Evolutionary conservation across 2,113 vertebrate species (phyloP), one percentile per base, ranked within the genome.

Genomic region (Laticauda colubrina): DNA sequence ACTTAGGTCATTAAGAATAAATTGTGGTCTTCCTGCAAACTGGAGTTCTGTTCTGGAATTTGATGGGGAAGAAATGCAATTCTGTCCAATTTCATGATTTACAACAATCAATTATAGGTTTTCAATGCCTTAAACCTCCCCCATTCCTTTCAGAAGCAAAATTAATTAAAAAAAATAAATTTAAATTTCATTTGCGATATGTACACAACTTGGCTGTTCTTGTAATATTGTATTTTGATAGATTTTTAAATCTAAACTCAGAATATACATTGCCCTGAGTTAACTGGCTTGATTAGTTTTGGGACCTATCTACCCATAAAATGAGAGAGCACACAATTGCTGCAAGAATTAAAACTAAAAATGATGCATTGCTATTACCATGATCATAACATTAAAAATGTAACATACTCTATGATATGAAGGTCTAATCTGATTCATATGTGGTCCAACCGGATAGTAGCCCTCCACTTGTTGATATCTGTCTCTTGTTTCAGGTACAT

Each of bases 401-500:
- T 21, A 81, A 43, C 98, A 92, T 97, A 99, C 99, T 97, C 98
- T 98, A 94, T 97, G 97, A 92, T 98, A 99, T 0, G 98, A 91
- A 94, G 98, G 97, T 96, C 99, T 98, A 96, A 99, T 98, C 91
- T 98, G 98, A 86, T 97, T 56, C 23, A 98, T 98, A 89, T 99
- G 99, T 1, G 98, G 97, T 90, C 98, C 96, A 93, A 97, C 97
- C 0, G 98, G 97, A 95, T 99, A 99, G 85, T 99, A 99, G 45
- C 97, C 97, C 90, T 99, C 99, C 1, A 98, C 94, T 43, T 98
- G 97, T 24, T 97, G 98, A 88, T 98, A 98, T 97, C 99, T 97
- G 87, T 99, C 99, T 95, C 98, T 97, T 95, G 97, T 59, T 92
- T 99, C 99, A 0, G 98, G 97, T 54, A 98, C 97, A 54, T 99